Base-by-base conservation (phyloP, 2,113 vertebrate genomes). In the Daubentonia madagascariensis region DNA sequence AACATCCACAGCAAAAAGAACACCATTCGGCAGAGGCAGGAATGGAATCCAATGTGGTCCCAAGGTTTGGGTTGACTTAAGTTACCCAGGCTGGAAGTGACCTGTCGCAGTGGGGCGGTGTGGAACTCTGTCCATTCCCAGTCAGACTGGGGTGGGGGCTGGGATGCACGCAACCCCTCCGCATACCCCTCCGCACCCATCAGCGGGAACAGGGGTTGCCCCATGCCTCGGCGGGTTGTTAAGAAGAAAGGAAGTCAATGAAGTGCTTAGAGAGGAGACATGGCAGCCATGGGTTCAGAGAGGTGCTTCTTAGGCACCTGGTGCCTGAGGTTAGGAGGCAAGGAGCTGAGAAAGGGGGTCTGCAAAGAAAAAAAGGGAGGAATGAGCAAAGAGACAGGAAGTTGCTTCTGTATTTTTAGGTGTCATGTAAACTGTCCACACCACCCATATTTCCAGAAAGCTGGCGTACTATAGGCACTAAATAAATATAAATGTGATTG, bases 101-200 rank as follows among this genome's bases (percentile, higher is more conserved):
- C n/a, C 12, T 6, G 3, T 0, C 30, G 45, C 28, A 0, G 0
- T 8, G 18, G 45, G 25, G 20, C n/a, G 8, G 30, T 16, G 2
- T 6, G 16, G 11, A 8, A 0, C 0, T 0, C 45, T 65, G 32
- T 28, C 14, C 40, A 0, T 0, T 14, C 37, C 1, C 2, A 14
- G 63, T 7, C 28, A 37, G 8, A 6, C 35, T 13, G 9, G 43
- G 14, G 9, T 10, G 5, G n/a, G 43, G 8, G 30, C 68, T 22
- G 16, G 35, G 18, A 25, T 3, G 20, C 10, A 0, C 8, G 12
- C 20, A 9, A 18, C 20, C 48, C 57, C 14, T 0, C 18, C 28
- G 40, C 20, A 0, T 11, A 11, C 1, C 45, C 16, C 11, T 35
- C 8, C 6, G 5, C 7, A 1, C n/a, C n/a, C 0, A 3, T 5